Percentiles rank a stretch among this genome's conserved stretches.
These are phyloP conservation scores for Cotesia glomerata DNA, from an alignment of 1,140 invertebrate genomes.

Conservation along the genomic window DNA sequence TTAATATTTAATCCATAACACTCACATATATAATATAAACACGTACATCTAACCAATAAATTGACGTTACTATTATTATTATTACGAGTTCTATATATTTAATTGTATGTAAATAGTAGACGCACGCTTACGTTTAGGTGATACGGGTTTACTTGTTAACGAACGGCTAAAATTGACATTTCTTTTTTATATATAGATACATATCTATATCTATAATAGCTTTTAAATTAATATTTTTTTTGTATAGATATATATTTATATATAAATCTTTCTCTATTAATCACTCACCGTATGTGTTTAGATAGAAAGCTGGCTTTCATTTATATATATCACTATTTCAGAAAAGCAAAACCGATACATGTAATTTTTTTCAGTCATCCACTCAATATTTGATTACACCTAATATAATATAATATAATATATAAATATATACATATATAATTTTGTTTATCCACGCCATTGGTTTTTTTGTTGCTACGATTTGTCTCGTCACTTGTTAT, in stretches of 20 bases:
- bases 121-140: constrained; percentile 58
- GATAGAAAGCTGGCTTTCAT: constrained; percentile 49
- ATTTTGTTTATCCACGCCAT: constrained; percentile 9
- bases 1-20: background rate
- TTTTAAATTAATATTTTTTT: background rate
- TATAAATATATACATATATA: background rate
- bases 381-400: background rate
- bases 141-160: constrained; percentile 51
- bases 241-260: background rate
- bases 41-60: constrained; percentile 12
- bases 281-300: constrained; percentile 58
- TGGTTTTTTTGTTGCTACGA: constrained; percentile 15
- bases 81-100: constrained; percentile 26
- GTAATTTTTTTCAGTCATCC: background rate
- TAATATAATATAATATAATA: constrained; percentile 10
- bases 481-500: constrained; percentile 15
- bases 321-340: constrained; percentile 12
- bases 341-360: background rate
- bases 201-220: background rate
- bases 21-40: background rate
- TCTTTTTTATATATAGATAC: background rate
- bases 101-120: constrained; percentile 59
- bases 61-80: background rate
- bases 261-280: constrained; percentile 40
- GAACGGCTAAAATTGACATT: constrained; percentile 40